phyloP scores from a whole-genome alignment of 2,888 invertebrate genomes.

The Microplitis deprimator region DNA sequence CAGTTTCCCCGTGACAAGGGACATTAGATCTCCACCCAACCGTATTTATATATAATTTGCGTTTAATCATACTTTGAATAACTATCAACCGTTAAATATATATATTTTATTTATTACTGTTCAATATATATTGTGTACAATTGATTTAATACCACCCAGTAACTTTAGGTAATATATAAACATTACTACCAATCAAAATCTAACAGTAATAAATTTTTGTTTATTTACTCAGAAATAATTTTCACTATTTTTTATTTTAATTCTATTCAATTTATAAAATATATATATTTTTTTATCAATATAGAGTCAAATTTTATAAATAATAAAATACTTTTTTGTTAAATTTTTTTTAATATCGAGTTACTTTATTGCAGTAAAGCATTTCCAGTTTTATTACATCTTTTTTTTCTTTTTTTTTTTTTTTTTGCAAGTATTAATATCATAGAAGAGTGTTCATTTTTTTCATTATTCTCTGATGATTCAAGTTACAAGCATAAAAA shows the following conservation, averaged over 20 bases:
- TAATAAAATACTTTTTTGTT: neutral
- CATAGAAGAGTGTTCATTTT: neutral
- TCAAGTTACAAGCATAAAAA: neutral
- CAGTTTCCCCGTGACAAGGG: conserved; percentile 49
- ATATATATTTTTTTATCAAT: neutral
- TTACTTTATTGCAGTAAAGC: neutral
- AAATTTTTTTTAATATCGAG: neutral
- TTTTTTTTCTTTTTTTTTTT: neutral
- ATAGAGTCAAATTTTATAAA: neutral
- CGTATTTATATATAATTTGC: conserved; percentile 31
- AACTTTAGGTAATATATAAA: neutral
- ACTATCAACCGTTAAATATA: neutral
- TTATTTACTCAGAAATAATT: neutral
- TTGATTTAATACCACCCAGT: neutral
- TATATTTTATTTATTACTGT: neutral
- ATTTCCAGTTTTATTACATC: neutral
- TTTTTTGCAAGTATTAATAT: neutral
- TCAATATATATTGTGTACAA: neutral
- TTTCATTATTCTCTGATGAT: neutral
- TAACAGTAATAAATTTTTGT: neutral
- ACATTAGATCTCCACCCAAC: conserved; percentile 13
- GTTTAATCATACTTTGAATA: conserved; percentile 29
- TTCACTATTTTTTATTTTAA: neutral
- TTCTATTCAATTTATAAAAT: too few species aligned
- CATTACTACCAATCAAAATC: neutral